Conservation (phyloP, 2,888 invertebrate species). For the Yponomeuta evonymella region DNA sequence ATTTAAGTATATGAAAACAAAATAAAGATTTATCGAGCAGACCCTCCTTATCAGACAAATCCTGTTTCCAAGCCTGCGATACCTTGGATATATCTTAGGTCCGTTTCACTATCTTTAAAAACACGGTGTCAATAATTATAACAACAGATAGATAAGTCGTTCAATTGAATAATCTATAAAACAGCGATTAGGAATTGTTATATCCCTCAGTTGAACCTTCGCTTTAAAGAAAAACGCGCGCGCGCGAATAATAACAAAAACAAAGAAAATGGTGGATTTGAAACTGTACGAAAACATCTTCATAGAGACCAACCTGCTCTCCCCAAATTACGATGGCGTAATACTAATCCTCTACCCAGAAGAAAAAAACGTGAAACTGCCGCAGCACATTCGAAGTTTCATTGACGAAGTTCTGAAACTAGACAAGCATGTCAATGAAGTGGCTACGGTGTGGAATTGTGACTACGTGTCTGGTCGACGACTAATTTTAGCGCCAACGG, state of each 20-base stretch:
- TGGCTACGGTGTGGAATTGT: slow-evolving; percentile 78
- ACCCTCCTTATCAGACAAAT: background rate
- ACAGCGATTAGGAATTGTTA: background rate
- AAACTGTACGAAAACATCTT: slow-evolving; percentile 64
- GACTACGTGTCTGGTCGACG: slow-evolving; percentile 78
- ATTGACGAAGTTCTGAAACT: slow-evolving; percentile 43
- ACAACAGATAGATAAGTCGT: background rate
- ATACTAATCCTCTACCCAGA: slow-evolving; percentile 75
- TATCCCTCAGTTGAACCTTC: background rate
- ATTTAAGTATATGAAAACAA: too few species aligned
- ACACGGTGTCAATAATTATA: background rate
- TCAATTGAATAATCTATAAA: background rate
- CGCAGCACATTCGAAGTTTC: slow-evolving; percentile 54
- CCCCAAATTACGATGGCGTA: slow-evolving; percentile 78
- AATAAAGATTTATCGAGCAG: background rate
- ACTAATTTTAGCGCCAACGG: slow-evolving; percentile 85
- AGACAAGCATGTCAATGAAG: slow-evolving; percentile 57
- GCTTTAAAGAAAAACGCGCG: background rate
- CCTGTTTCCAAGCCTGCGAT: background rate
- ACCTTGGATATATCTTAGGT: background rate
- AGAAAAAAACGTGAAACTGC: slow-evolving; percentile 58
- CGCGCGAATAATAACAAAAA: background rate
- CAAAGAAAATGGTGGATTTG: slow-evolving; percentile 25
- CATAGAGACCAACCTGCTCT: slow-evolving; percentile 59
- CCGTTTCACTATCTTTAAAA: background rate